Percentiles rank a stretch among this genome's conserved stretches.
Conservation (phyloP, 2,113 vertebrate species). For the Tragelaphus buxtoni region DNA sequence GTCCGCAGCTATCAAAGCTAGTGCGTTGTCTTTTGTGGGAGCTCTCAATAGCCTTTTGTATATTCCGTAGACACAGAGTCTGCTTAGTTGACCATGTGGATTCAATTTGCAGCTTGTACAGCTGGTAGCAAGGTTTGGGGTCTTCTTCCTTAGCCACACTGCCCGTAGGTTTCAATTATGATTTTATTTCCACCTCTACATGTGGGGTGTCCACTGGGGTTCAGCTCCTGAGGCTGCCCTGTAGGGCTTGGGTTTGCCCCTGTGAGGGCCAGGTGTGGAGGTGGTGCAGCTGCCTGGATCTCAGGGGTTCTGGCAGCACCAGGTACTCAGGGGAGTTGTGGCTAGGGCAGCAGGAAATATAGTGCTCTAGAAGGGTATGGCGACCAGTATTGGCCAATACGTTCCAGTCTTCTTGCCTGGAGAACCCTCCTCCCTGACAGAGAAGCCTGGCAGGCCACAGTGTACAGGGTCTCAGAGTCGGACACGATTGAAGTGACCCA, state of each 20-base stretch:
- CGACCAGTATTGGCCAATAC: background rate
- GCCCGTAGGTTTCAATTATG: background rate
- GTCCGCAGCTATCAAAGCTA: background rate
- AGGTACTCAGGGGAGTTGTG: background rate
- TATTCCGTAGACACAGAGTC: background rate
- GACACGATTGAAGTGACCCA: accelerated
- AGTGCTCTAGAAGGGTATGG: background rate
- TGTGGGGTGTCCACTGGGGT: background rate
- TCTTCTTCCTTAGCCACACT: background rate
- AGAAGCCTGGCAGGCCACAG: background rate
- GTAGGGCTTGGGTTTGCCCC: background rate
- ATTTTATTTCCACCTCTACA: background rate
- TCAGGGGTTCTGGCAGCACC: background rate
- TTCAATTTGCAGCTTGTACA: background rate
- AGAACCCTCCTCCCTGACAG: background rate
- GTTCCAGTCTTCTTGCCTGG: background rate
- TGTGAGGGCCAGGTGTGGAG: background rate
- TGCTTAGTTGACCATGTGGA: background rate
- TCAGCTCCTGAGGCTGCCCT: background rate
- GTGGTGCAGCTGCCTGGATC: background rate
- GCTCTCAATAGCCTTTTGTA: background rate
- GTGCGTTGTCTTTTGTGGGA: background rate
- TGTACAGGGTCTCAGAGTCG: background rate
- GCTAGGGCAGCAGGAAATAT: background rate
- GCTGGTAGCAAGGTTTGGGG: background rate